Conservation (phyloP, 2,888 invertebrate species). For the Piscicola geometra region DNA sequence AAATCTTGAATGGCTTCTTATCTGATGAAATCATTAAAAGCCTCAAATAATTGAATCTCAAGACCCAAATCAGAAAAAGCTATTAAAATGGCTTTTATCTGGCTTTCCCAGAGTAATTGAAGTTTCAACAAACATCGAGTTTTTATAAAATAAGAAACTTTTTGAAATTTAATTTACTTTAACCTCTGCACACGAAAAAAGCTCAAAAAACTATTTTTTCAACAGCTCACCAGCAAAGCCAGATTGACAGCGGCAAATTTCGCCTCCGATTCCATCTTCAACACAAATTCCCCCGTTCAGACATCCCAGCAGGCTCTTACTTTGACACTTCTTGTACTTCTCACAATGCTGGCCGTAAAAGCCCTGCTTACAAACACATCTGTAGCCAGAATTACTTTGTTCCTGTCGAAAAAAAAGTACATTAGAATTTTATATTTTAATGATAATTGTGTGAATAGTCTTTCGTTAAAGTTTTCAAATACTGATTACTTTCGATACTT, state of each 20-base stretch:
- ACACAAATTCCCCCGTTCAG: constrained; percentile 39
- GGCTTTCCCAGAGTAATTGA: no score
- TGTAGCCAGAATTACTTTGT: constrained; percentile 34
- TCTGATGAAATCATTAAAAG: no score
- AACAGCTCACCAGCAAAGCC: constrained; percentile 37
- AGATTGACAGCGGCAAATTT: constrained; percentile 37
- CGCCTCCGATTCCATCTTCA: constrained; percentile 31
- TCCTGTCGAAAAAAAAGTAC: constrained; percentile 21
- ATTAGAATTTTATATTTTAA: not conserved
- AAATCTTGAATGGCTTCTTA: no score
- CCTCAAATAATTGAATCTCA: no score
- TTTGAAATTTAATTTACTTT: no score
- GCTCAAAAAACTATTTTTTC: no score
- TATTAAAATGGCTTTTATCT: no score
- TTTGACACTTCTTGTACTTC: constrained; percentile 37
- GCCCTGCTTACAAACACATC: constrained; percentile 41
- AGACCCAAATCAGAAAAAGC: no score
- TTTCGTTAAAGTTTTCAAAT: not conserved
- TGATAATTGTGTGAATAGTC: not conserved
- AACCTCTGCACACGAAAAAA: no score
- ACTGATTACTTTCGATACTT: not conserved
- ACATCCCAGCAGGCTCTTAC: constrained; percentile 14
- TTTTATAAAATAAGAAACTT: no score
- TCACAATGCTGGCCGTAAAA: constrained; percentile 44
- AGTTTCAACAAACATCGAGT: no score